These are phyloP conservation scores for Eleginops maclovinus DNA, from an alignment of 2,113 vertebrate genomes.

Conservation along the genomic window DNA sequence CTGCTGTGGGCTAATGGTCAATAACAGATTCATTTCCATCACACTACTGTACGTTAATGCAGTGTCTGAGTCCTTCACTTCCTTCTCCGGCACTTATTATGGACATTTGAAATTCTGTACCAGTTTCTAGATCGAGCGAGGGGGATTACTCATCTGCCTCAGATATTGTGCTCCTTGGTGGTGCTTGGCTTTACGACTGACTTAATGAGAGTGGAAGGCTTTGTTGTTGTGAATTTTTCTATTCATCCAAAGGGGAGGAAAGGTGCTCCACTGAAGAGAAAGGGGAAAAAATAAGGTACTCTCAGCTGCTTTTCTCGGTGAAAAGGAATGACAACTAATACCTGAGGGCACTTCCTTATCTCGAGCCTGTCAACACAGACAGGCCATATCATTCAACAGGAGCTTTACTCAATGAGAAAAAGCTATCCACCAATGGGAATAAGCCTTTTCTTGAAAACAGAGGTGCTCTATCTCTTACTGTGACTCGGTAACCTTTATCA, in stretches of 20 bases:
- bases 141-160: conserved; percentile 83
- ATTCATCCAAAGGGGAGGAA: conserved; percentile 85
- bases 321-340: conserved; percentile 93
- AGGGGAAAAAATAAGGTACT: conserved; percentile 60
- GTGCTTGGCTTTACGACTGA: conserved; percentile 82
- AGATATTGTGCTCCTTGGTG: conserved; percentile 79
- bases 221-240: conserved; percentile 89
- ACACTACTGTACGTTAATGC: conserved; percentile 13
- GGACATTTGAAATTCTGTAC: conserved; percentile 84
- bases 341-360: conserved; percentile 91
- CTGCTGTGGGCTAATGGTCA: conserved; percentile 70
- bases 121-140: conserved; percentile 81
- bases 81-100: conserved; percentile 80
- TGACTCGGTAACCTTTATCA: conserved; percentile 78
- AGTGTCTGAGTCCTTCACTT: conserved; percentile 74
- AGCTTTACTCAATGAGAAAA: conserved; percentile 81
- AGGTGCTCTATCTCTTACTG: conserved; percentile 71
- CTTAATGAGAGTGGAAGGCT: conserved; percentile 85
- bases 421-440: conserved; percentile 80
- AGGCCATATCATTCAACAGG: conserved; percentile 87
- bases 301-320: conserved; percentile 77
- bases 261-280: conserved; percentile 83
- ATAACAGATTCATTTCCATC: conserved; percentile 69
- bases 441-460: conserved; percentile 68
- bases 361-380: conserved; percentile 92